Evolutionary conservation across 1,140 invertebrate species (phyloP).

Genomic region (Nasonia vitripennis): DNA sequence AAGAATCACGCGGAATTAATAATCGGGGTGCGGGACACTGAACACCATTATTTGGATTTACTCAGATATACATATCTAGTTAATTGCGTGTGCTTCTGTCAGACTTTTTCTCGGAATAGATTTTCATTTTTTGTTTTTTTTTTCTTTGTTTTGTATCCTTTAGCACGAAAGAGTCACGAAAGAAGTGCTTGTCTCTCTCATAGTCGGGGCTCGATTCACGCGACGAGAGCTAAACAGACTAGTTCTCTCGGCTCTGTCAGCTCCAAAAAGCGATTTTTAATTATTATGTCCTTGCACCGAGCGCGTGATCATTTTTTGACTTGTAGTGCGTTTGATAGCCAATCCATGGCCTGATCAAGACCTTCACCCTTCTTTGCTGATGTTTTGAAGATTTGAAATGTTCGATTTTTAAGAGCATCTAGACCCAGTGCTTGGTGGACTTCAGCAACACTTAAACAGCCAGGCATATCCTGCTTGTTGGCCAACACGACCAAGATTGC

Average conservation of each 20-base stretch:
- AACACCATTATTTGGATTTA: conserved; percentile 8
- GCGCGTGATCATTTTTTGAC: conserved; percentile 84
- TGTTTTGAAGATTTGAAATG: conserved; percentile 99
- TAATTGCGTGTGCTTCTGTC: conserved; percentile 40
- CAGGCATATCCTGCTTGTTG: conserved; percentile 99
- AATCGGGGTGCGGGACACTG: not conserved
- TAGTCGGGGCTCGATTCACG: conserved; percentile 1
- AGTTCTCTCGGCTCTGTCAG: not conserved
- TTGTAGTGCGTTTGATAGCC: conserved; percentile 93
- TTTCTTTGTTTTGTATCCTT: conserved; percentile 34
- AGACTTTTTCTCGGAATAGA: conserved; percentile 52
- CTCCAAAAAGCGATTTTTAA: conserved; percentile 12
- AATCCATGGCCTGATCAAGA: conserved; percentile 99
- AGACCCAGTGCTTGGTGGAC: conserved; percentile 97
- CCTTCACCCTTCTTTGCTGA: conserved; percentile 99
- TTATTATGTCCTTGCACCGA: not conserved
- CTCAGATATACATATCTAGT: conserved; percentile 33
- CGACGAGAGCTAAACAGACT: conserved; percentile 20
- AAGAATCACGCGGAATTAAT: not conserved
- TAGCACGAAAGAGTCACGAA: conserved; percentile 37
- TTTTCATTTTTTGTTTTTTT: conserved; percentile 26
- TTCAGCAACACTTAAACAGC: conserved; percentile 96
- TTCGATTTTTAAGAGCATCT: conserved; percentile 95
- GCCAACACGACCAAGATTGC: conserved; percentile 97
- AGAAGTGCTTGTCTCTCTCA: conserved; percentile 1